Evolutionary conservation across 2,797 vertebrate species (phyloP).

Genomic region (Rhinella marina): DNA sequence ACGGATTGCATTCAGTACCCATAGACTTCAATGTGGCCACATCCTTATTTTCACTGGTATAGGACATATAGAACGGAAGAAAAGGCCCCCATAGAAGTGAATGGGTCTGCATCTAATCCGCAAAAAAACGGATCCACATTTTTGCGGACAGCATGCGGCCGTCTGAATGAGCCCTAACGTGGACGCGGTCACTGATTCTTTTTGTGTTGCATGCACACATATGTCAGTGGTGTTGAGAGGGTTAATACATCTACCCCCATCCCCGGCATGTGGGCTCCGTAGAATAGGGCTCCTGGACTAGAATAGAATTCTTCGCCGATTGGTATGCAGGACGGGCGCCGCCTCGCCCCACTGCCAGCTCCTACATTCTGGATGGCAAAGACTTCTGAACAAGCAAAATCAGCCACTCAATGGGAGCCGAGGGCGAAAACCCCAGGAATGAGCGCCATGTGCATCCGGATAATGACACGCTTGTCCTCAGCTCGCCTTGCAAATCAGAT

Average conservation of each 20-base stretch:
- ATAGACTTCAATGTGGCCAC: too few relatives aligned
- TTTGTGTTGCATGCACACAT: too few relatives aligned
- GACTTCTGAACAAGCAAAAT: conserved; percentile 39
- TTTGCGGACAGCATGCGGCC: too few relatives aligned
- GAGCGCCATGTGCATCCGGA: conserved; percentile 20
- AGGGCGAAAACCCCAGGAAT: neutral
- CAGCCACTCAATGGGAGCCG: conserved; percentile 21
- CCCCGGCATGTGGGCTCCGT: conserved; percentile 25
- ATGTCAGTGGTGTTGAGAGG: neutral
- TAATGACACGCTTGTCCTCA: conserved; percentile 38
- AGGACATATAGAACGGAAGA: too few relatives aligned
- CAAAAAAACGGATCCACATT: too few relatives aligned
- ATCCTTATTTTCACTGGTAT: too few relatives aligned
- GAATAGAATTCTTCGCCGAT: conserved; percentile 35
- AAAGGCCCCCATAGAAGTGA: too few relatives aligned
- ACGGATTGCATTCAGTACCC: too few relatives aligned
- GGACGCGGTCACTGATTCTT: neutral
- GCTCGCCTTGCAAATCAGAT: conserved; percentile 37
- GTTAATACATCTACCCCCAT: neutral
- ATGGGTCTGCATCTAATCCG: too few relatives aligned
- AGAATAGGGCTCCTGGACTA: conserved; percentile 1
- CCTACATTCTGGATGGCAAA: conserved; percentile 52
- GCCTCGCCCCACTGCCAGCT: conserved; percentile 50
- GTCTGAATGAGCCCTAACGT: too few relatives aligned
- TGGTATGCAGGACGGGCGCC: conserved; percentile 61